Base-by-base conservation (phyloP, 30 jellyfish, hydroid and myxozoan genomes). In the Pseudorhiza aurosa region DNA sequence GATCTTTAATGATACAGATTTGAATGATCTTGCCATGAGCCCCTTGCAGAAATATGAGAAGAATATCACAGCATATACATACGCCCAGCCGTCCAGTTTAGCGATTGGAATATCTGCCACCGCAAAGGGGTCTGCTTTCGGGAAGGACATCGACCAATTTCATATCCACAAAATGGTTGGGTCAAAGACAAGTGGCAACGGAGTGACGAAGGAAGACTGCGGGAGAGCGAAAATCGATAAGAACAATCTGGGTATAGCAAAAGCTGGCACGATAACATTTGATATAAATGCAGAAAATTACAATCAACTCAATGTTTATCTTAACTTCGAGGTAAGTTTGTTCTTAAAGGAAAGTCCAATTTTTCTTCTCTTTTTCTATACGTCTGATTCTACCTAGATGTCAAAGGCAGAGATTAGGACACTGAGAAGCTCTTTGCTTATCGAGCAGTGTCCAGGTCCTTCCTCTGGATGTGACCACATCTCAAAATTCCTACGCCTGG, bases 101-200 rank as follows among this genome's bases (percentile, higher is more conserved):
- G 36, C 17, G 12, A 12, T 64, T 12, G 77, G 35, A 12, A 64
- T 64, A 64, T 64, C 77, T 15, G 36, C 58, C 8, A 35, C 77
- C 17, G 50, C 77, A 5, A 35, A 18, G 17, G 36, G 24, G 36
- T 2, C 32, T 1, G 36, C 39, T n/a, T 42, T 64, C 5, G 58
- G 22, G 27, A 14, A 64, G 0, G 36, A 64, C 8, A 30, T 64
- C 21, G 77, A 64, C 21, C 77, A 29, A 36, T 4, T 11, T 4
- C 58, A 64, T 42, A 0, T 64, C 10, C 35, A 0, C 17, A 32
- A 33, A 15, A 17, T 64, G 12, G 31, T 8, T 32, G 37, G 39
- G 14, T 29, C 77, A 4, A 64, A 25, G 0, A 33, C 58, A 32
- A 3, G 18, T 64, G 77, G 36, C 14, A 64, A 64, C 40, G 77